Evolutionary conservation across 1,140 invertebrate species (phyloP), one percentile per base, ranked within the genome.

Genomic region (Tetramorium parvispinum): DNA sequence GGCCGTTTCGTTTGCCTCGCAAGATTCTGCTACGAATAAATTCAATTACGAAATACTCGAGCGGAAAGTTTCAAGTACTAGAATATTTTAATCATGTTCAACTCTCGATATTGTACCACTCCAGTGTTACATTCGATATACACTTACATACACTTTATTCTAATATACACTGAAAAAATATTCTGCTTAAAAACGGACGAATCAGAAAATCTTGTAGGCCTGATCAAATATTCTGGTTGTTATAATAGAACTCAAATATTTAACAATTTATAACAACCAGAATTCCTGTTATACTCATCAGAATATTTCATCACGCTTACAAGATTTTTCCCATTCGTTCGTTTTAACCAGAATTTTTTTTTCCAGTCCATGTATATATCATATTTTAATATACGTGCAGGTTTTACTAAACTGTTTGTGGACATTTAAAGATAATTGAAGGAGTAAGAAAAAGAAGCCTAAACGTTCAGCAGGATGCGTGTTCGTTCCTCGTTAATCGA

Each of bases 21-120:
- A 32, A 75, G 71, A 76, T 88, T 68, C 32, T 40, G 27, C n/a
- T n/a, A 21, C 1, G n/a, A 40, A 53, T 43, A 32, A 70, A 70
- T 81, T 68, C 46, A 24, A 24, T 24, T 78, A 21, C 24, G 0
- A 46, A 1, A 6, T n/a, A 61, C n/a, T 61, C 75, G 8, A 78
- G 8, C 11, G 3, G 27, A 27, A 63, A 46, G 5, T 65, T 2
- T 43, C 11, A 37, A 32, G 18, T 51, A 78, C 6, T 66, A 7
- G 3, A 49, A 65, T 16, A 49, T 65, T 65, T 27, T 10, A 0
- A 65, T 40, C n/a, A 55, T 37, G 6, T 4, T n/a, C 2, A 53
- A 18, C 18, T 7, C 16, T 7, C 16, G n/a, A 3, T 13, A 51
- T 70, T 27, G 27, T 18, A 27, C 7, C 3, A 21, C 21, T 7